A percentile compares a stretch with the other conserved stretches of the same genome.
Evolutionary conservation across 2,888 invertebrate species (phyloP).

Genomic region (Drosophila niveifrons): DNA sequence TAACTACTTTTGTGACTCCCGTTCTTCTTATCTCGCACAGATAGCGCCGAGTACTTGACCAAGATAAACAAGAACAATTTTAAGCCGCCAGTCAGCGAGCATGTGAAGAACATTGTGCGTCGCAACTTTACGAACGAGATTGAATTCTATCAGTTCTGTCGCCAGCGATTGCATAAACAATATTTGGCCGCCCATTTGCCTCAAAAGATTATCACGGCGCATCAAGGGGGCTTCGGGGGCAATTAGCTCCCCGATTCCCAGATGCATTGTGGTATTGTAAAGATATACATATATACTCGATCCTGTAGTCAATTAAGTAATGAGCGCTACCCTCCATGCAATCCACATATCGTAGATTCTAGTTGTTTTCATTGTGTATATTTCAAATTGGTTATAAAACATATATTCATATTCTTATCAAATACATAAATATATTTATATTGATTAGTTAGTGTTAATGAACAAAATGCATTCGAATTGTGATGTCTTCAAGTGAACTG

Average conservation of each 20-base stretch:
- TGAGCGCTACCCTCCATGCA: slow-evolving; percentile 31
- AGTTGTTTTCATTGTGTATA: slow-evolving; percentile 62
- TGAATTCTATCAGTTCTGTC: slow-evolving; percentile 96
- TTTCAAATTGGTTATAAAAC: slow-evolving; percentile 60
- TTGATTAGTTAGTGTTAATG: slow-evolving; percentile 61
- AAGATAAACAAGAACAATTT: slow-evolving; percentile 94
- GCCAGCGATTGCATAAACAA: slow-evolving; percentile 93
- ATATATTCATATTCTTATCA: slow-evolving; percentile 42
- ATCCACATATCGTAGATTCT: slow-evolving; percentile 39
- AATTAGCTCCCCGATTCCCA: slow-evolving; percentile 31
- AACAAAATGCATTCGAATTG: slow-evolving; percentile 64
- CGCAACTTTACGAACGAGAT: slow-evolving; percentile 95
- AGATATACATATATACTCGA: slow-evolving; percentile 35
- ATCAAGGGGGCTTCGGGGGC: slow-evolving; percentile 21
- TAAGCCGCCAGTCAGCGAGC: slow-evolving; percentile 94
- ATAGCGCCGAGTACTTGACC: slow-evolving; percentile 90
- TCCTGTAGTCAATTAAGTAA: slow-evolving; percentile 52
- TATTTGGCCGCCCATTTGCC: slow-evolving; percentile 89
- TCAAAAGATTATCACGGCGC: slow-evolving; percentile 73
- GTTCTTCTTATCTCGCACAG: slow-evolving; percentile 84
- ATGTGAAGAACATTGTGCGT: slow-evolving; percentile 93
- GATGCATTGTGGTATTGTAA: slow-evolving; percentile 40
- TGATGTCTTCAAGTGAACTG: slow-evolving; percentile 78
- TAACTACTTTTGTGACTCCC: not conserved
- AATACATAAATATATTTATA: slow-evolving; percentile 58